A percentile compares a stretch with the other conserved stretches of the same genome.
These are phyloP conservation scores for Nasonia vitripennis DNA, from an alignment of 1,140 invertebrate species.

Conservation along the genomic window DNA sequence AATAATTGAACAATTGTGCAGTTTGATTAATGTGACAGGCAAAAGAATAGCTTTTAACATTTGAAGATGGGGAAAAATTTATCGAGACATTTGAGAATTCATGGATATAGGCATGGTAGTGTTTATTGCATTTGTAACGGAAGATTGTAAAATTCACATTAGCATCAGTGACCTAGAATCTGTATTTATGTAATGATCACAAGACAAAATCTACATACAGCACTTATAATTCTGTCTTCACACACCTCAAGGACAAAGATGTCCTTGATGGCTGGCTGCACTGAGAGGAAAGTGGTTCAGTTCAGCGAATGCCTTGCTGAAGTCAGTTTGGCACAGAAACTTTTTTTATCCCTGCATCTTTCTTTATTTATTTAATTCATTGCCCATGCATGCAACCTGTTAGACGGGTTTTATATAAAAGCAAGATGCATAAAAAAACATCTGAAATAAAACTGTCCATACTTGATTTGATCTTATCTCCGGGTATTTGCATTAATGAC, in stretches of 20 bases:
- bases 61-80: conserved; percentile 14
- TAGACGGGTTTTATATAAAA: conserved; percentile 15
- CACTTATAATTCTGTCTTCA: conserved; percentile 49
- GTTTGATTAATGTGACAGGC: conserved; percentile 35
- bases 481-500: conserved; percentile 13
- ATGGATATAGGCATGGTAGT: background rate
- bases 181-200: conserved; percentile 53
- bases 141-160: conserved; percentile 53
- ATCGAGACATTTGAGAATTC: background rate
- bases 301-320: conserved; percentile 11
- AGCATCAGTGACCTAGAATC: conserved; percentile 53
- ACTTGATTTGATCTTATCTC: background rate
- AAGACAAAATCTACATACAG: conserved; percentile 53
- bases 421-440: background rate
- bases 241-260: conserved; percentile 45
- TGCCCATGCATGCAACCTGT: conserved; percentile 20
- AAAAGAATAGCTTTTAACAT: conserved; percentile 8
- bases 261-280: conserved; percentile 50
- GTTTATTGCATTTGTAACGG: conserved; percentile 24
- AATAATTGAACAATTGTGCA: conserved; percentile 45
- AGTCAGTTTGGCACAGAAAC: conserved; percentile 32
- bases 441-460: conserved; percentile 18
- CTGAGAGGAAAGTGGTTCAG: conserved; percentile 46
- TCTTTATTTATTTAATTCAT: conserved; percentile 20
- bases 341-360: conserved; percentile 14